A percentile compares a stretch with the other conserved stretches of the same genome.
Conservation (phyloP, 2,888 invertebrate genomes). For the Melinaea menophilus region DNA sequence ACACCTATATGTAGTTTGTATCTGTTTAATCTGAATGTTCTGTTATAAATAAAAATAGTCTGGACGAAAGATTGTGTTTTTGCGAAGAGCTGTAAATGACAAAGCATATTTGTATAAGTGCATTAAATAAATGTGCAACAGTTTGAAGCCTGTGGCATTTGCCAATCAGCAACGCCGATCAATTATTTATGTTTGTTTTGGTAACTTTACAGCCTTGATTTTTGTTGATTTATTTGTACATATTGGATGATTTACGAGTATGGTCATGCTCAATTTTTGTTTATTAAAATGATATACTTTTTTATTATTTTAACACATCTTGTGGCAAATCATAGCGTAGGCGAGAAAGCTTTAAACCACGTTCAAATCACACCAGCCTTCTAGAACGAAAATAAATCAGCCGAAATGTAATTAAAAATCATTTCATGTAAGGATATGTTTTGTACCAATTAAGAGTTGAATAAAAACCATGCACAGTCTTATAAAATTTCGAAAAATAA, state of each 20-base stretch:
- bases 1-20: constrained; percentile 50
- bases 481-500: constrained; percentile 9
- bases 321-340: constrained; percentile 56
- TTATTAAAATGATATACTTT: constrained; percentile 7
- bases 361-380: constrained; percentile 51
- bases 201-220: constrained; percentile 6
- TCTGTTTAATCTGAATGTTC: constrained; percentile 21
- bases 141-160: constrained; percentile 68
- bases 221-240: constrained; percentile 4
- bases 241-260: constrained; percentile 3
- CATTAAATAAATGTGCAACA: constrained; percentile 48
- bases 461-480: constrained; percentile 28
- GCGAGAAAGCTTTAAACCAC: constrained; percentile 54
- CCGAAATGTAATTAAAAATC: constrained; percentile 48
- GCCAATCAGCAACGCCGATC: constrained; percentile 34
- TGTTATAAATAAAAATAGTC: constrained; percentile 22
- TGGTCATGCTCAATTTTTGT: constrained; percentile 22
- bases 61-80: constrained; percentile 23
- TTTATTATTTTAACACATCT: constrained; percentile 9
- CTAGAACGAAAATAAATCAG: constrained; percentile 67
- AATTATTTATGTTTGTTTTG: constrained; percentile 10
- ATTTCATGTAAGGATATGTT: constrained; percentile 30
- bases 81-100: constrained; percentile 32
- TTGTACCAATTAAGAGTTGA: constrained; percentile 11
- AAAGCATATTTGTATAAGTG: constrained; percentile 30